These are phyloP conservation scores for Steinernema khuongi DNA, from an alignment of 1,140 invertebrate species.

Conservation along the genomic window DNA sequence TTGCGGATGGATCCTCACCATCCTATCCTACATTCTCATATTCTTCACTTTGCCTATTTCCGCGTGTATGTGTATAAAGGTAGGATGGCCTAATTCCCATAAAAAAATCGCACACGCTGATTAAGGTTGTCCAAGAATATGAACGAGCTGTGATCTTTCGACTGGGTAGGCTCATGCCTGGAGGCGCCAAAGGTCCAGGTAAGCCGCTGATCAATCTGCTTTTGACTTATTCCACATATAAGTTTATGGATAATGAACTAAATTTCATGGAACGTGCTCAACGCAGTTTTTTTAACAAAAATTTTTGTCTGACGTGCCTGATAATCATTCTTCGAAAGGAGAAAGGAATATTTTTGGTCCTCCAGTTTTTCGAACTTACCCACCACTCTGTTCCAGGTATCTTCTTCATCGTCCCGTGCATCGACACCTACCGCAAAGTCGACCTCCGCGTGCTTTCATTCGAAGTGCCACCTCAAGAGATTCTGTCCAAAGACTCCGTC, in stretches of 20 bases:
- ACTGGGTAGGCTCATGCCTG: conserved; percentile 75
- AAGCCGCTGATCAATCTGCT: conserved; percentile 19
- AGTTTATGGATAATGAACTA: too few relatives aligned
- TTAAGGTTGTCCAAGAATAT: conserved; percentile 83
- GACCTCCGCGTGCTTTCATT: conserved; percentile 66
- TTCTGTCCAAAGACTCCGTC: conserved; percentile 66
- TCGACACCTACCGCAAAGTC: conserved; percentile 64
- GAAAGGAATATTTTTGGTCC: too few relatives aligned
- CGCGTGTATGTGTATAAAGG: conserved; percentile 76
- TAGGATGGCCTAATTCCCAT: too few relatives aligned
- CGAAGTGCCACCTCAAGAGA: conserved; percentile 67
- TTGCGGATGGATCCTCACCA: conserved; percentile 68
- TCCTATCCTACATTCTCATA: conserved; percentile 64
- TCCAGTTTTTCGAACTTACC: too few relatives aligned
- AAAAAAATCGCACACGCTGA: neutral
- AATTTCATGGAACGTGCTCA: too few relatives aligned
- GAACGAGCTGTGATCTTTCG: conserved; percentile 84
- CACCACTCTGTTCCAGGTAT: too few relatives aligned
- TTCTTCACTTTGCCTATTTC: conserved; percentile 73
- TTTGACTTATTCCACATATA: too few relatives aligned
- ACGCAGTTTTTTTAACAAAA: too few relatives aligned
- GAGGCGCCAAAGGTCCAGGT: conserved; percentile 78
- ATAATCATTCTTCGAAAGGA: too few relatives aligned
- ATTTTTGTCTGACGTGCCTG: too few relatives aligned
- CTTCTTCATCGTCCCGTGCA: conserved; percentile 65